Percentiles rank a stretch among this genome's conserved stretches.
These are phyloP conservation scores for Cheilosia vernalis DNA, from an alignment of 2,888 invertebrate genomes.

Conservation along the genomic window DNA sequence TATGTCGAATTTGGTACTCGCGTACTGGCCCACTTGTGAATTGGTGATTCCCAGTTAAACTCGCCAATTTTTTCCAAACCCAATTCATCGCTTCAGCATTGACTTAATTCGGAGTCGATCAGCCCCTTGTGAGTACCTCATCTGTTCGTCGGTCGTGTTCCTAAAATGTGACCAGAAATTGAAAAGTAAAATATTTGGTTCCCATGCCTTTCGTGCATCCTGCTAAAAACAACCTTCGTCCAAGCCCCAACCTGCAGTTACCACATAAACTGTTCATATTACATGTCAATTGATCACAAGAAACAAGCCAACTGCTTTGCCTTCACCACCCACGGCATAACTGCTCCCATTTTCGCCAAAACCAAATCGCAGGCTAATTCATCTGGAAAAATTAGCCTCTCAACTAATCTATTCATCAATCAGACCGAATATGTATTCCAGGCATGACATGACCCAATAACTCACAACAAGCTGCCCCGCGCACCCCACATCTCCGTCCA, in stretches of 20 bases:
- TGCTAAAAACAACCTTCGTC: not conserved
- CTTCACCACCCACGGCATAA: slow-evolving; percentile 51
- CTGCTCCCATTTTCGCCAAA: slow-evolving; percentile 34
- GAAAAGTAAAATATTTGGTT: not conserved
- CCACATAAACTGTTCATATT: slow-evolving; percentile 16
- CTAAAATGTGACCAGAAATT: too few relatives aligned
- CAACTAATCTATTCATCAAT: slow-evolving; percentile 55
- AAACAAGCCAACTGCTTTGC: slow-evolving; percentile 13
- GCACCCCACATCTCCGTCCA: not conserved
- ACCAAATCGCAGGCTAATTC: slow-evolving; percentile 33
- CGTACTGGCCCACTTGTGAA: too few relatives aligned
- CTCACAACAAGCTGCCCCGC: slow-evolving; percentile 14
- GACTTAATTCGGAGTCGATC: too few relatives aligned
- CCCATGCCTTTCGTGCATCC: not conserved
- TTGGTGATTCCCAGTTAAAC: too few relatives aligned
- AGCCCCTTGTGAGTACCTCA: too few relatives aligned
- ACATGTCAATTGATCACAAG: slow-evolving; percentile 18
- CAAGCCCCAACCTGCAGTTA: slow-evolving; percentile 2
- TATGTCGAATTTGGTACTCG: too few relatives aligned
- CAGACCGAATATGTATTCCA: slow-evolving; percentile 54
- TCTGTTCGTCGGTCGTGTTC: too few relatives aligned
- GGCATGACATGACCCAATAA: slow-evolving; percentile 63
- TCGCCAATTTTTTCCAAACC: too few relatives aligned
- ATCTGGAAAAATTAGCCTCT: slow-evolving; percentile 29
- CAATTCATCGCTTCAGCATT: too few relatives aligned